These are phyloP conservation scores for Trichopoda pennipes DNA, from an alignment of 2,888 invertebrate species.

Conservation along the genomic window DNA sequence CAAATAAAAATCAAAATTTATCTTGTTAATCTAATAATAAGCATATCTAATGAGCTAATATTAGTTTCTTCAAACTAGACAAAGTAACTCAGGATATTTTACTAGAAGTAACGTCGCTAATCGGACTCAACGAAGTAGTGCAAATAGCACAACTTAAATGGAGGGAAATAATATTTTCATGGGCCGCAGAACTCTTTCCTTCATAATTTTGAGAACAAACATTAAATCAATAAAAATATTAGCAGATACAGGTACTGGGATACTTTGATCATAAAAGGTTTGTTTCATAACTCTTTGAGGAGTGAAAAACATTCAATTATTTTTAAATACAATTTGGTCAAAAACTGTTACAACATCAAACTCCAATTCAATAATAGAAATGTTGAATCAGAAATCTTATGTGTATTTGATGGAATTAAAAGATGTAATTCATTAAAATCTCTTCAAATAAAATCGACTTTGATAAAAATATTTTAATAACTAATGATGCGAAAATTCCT, in stretches of 20 bases:
- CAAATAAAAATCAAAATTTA: too few relatives aligned
- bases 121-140: not conserved
- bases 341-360: not conserved
- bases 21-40: too few relatives aligned
- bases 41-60: too few relatives aligned
- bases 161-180: not conserved
- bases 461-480: not conserved
- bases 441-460: not conserved
- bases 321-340: conserved; percentile 1
- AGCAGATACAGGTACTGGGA: not conserved
- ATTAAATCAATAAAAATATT: not conserved
- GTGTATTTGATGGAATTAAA: not conserved
- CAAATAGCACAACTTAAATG: not conserved
- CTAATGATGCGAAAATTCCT: not conserved
- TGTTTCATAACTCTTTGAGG: not conserved
- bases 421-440: not conserved
- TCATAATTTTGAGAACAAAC: not conserved
- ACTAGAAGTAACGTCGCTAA: too few relatives aligned
- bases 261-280: not conserved
- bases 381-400: not conserved
- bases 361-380: not conserved
- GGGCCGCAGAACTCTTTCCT: not conserved
- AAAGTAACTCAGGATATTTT: too few relatives aligned
- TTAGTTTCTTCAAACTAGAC: too few relatives aligned
- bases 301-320: not conserved